Evolutionary conservation across 2,113 vertebrate genomes (phyloP), one percentile per base, ranked within the genome.

Genomic region (Pseudorhombus dupliciocellatus): DNA sequence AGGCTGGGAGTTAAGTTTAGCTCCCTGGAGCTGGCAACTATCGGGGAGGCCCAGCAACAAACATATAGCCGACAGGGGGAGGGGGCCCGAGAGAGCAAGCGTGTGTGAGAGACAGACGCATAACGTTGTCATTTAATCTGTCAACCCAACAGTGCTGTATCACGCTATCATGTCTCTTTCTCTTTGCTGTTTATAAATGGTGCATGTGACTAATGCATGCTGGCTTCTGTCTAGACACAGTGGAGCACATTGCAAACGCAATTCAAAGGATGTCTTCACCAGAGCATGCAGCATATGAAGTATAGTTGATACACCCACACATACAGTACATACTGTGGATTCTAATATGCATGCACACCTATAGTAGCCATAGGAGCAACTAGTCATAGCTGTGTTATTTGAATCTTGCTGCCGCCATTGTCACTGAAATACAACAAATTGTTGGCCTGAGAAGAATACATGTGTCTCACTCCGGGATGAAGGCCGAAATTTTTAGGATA

Each of bases 1-100:
- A 88, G 87, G 69, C 83, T 73, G 69, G 61, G 67, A 88, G 82
- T 85, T 94, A 92, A 91, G 88, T 92, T 91, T 89, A 94, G 89
- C 75, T 76, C 52, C 40, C 77, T 84, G 75, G 64, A 83, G 77
- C 75, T 84, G 83, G 84, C 80, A 90, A 74, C 86, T 40, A 78
- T 30, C 2, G 50, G 34, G 70, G 46, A 85, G 84, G 73, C 79
- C 56, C 68, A 70, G 79, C 74, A 75, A 81, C 80, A 82, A 77
- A 75, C 75, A 51, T 57, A 72, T 44, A 72, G 78, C 25, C 16
- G 55, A 34, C 61, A 28, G 55, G 21, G 59, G 48, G 59, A 26
- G 61, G 26, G 68, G 16, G 56, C 76, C 6, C 31, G 53, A 44
- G 16, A 1, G 6, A 67, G 70, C 31, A 61, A 75, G 61, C 50